Base-by-base conservation (phyloP, 2,888 invertebrate genomes). In the Diarsia rubi region DNA sequence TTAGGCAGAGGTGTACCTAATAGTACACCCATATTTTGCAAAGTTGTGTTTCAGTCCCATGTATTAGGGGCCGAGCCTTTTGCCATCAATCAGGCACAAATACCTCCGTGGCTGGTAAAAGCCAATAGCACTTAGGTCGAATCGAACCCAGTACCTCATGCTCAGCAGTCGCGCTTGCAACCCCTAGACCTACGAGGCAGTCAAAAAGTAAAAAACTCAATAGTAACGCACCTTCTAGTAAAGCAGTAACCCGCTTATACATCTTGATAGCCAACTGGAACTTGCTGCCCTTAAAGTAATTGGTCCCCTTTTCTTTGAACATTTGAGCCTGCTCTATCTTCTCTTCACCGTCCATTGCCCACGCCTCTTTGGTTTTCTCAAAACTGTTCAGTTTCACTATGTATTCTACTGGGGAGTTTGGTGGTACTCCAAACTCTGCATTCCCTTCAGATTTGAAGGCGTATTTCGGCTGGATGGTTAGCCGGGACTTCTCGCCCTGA, bases 301-400 rank as follows among this genome's bases (percentile, higher is more conserved):
- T 97, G 0, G 99, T 99, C 64, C 99, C 99, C 91, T 98, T 99
- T 80, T 98, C 98, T 94, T 99, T 99, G 82, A 97, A 98, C 21
- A 98, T 95, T 92, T 98, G 97, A 0, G 98, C 98, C 90, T 98
- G 98, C 75, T 98, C 98, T 11, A 99, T 86, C 91, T 98, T 98
- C 93, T 99, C 98, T 0, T 96, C 93, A 0, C 97, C 96, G 78
- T 98, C 98, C 96, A 99, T 97, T 62, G 98, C 97, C 99, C 99
- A 99, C 0, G 88, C 93, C 85, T 98, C 98, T 86, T 98, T 98
- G 0, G 97, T 97, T 97, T 98, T 93, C 93, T 99, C 99, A 92
- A 99, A 99, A 85, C 97, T 98, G 54, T 97, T 98, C 79, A 99
- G 92, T 75, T 98, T 98, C 0, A 99, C 98, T 21, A 97, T 97